Base-by-base conservation (phyloP, 2,797 vertebrate species). In the Pseudochromis fuscus region DNA sequence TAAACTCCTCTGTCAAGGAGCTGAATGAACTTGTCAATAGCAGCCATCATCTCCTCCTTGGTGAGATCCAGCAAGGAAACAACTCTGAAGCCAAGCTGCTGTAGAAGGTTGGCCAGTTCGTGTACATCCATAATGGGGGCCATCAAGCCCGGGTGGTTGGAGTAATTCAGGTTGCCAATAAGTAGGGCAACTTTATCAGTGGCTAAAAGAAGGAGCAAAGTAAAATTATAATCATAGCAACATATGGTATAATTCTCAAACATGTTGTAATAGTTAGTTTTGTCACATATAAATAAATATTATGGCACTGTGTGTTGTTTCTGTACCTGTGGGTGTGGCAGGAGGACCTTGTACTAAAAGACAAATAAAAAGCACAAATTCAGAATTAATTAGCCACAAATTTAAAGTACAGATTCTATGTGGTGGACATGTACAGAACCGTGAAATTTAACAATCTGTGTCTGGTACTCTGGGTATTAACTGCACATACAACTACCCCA, bases 51-150 rank as follows among this genome's bases (percentile, higher is more conserved):
- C 87, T 97, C 95, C 12, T 90, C 89, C 63, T 85, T 94, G 65
- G 92, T 96, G 82, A 97, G 93, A 73, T 97, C 96, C 73, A 97
- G 89, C 73, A 97, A 90, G 30, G 96, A 96, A 30, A 97, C 94
- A 10, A 97, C 95, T 71, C 95, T 93, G 86, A 97, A 97, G 66
- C 76, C 91, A 7, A 97, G 91, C 63, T 94, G 94, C 66, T 93
- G 94, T 49, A 97, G 90, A 23, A 95, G 93, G 75, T 64, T 93
- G 12, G 93, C 88, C 60, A 97, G 91, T 83, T 96, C 93, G 40
- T 94, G 95, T 15, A 97, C 96, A 27, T 97, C 96, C 72, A 90
- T 95, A 50, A 94, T 45, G 0, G 96, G 96, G n/a, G 96, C 96
- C 92, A 95, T 78, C 51, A 97, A 88, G 72, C 85, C 85, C 2